phyloP scores from a whole-genome alignment of 1,140 invertebrate genomes.

The Lepidurus packardi region DNA sequence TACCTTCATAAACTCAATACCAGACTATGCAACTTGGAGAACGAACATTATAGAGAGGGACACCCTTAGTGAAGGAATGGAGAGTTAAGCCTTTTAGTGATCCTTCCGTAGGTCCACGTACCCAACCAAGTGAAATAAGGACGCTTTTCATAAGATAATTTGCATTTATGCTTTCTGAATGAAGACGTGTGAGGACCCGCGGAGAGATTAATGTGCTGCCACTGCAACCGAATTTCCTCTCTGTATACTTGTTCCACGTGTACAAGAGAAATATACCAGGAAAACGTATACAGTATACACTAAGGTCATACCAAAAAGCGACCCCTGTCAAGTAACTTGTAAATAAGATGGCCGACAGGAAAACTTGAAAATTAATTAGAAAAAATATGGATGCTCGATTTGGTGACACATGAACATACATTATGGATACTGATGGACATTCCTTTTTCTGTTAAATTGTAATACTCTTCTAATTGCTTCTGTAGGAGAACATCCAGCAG shows the following conservation, averaged over 20 bases:
- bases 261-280: neutral
- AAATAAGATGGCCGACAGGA: neutral
- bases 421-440: neutral
- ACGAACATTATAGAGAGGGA: no score
- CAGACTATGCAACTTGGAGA: no score
- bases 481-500: conserved; percentile 35
- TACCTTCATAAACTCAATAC: no score
- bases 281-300: neutral
- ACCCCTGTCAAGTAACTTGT: neutral
- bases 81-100: no score
- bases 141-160: no score
- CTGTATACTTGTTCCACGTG: neutral
- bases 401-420: neutral
- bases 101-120: no score
- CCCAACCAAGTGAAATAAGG: no score
- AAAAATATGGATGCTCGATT: neutral
- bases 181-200: no score
- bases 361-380: neutral
- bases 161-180: no score
- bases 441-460: neutral
- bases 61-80: no score
- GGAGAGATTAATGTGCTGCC: no score
- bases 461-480: neutral
- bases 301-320: neutral
- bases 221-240: no score